Evolutionary conservation across 2,888 invertebrate species (phyloP).

Genomic region (Malthinus flaveolus): DNA sequence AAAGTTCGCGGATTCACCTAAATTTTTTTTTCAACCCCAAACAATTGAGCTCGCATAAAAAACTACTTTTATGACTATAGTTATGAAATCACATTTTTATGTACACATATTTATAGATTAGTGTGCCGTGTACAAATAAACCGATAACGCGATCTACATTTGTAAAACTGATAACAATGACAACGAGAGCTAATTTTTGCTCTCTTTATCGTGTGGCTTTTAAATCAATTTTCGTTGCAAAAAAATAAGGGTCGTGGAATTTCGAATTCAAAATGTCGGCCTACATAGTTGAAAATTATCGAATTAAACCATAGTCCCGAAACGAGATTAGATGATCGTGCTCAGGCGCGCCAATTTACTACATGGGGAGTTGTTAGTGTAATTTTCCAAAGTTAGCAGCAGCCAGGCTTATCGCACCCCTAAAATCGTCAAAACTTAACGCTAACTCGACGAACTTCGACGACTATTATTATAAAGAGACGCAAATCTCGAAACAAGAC

Average conservation of each 20-base stretch:
- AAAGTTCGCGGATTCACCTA: neutral
- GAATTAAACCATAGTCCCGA: no score
- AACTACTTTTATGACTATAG: constrained; percentile 25
- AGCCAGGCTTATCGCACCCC: no score
- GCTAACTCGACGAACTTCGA: no score
- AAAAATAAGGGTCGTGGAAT: neutral
- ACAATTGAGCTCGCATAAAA: constrained; percentile 4
- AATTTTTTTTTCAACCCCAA: neutral
- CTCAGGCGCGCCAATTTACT: no score
- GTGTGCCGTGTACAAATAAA: constrained; percentile 15
- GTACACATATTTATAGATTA: constrained; percentile 27
- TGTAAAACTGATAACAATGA: constrained; percentile 24
- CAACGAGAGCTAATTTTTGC: constrained; percentile 9
- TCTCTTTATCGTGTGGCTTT: no score
- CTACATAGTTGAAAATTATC: no score
- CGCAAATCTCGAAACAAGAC: neutral
- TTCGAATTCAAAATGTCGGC: neutral
- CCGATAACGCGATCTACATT: constrained; percentile 24
- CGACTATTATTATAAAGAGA: neutral
- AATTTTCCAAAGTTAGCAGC: neutral
- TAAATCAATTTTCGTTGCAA: no score
- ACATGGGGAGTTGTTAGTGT: neutral
- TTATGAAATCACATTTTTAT: constrained; percentile 19
- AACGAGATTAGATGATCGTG: no score
- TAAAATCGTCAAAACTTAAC: neutral